Base-by-base conservation (phyloP, 1,140 invertebrate genomes). In the Bactericera cockerelli region DNA sequence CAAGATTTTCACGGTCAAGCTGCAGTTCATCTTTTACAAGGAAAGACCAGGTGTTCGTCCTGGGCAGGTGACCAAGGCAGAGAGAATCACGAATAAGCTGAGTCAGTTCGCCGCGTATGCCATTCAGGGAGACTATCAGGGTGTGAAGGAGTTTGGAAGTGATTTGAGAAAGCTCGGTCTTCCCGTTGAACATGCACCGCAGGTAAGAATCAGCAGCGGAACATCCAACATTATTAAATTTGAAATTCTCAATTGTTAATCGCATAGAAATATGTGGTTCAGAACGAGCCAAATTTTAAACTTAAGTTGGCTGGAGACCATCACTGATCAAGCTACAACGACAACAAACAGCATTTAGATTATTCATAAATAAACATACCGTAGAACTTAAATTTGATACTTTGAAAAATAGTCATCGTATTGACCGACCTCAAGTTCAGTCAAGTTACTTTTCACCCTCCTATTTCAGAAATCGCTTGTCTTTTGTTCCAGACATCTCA, bases 21-120 rank as follows among this genome's bases (percentile, higher is more conserved):
- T 99, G 39, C 94, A 98, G 69, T 98, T 98, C 69, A 87, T 98
- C 26, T 95, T 97, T 72, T 99, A 99, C 72, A 97, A 97, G 70
- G 96, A 99, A 71, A 77, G 93, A 25, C 93, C 97, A 0, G 96
- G 96, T 2, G 90, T 99, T 13, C 76, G 94, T 66, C 89, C 94
- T 0, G 96, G 95, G 11, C 91, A 97, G 71, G 91, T 98, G 33
- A 89, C 89, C 16, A 94, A 94, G 71, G 89, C 90, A 6, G 89
- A 93, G 73, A 77, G 89, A 58, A 80, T 94, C 53, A 92, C 89
- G 0, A 91, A 85, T 63, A 91, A 90, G 72, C 72, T 95, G 61
- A 92, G 90, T 42, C 89, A 96, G 72, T 92, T 96, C 70, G 93
- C 93, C 38, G 87, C 88, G 19, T 92, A 90, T 65, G 89, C 89